These are phyloP conservation scores for Orius laevigatus DNA, from an alignment of 1,140 invertebrate genomes.

Conservation along the genomic window DNA sequence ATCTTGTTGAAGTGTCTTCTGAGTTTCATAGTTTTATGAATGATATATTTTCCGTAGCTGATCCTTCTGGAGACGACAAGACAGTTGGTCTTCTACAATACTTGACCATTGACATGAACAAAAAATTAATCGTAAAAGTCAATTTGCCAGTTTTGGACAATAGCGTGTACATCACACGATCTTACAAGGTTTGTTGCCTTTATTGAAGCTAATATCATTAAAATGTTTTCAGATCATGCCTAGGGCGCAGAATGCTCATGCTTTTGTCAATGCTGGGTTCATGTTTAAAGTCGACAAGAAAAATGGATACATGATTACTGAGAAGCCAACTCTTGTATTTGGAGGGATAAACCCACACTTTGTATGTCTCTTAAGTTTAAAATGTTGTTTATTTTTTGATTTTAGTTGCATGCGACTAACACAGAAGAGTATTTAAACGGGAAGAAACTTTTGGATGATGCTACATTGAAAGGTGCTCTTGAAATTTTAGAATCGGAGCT, in stretches of 20 bases:
- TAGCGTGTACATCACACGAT: conserved; percentile 31
- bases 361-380: conserved; percentile 4
- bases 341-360: neutral
- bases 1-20: conserved; percentile 37
- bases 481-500: conserved; percentile 39
- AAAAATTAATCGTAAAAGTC: conserved; percentile 43
- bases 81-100: conserved; percentile 35
- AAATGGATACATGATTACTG: conserved; percentile 22
- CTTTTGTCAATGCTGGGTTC: conserved; percentile 28
- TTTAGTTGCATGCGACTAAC: conserved; percentile 39
- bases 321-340: conserved; percentile 10
- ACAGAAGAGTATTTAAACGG: conserved; percentile 46
- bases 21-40: neutral
- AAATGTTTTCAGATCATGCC: conserved; percentile 1
- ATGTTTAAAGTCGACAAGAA: conserved; percentile 47
- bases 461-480: conserved; percentile 38
- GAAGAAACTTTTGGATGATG: conserved; percentile 33
- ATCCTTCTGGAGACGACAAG: conserved; percentile 13
- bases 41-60: conserved; percentile 37
- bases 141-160: conserved; percentile 33
- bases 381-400: conserved; percentile 17
- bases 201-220: neutral
- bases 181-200: conserved; percentile 32
- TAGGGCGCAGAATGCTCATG: conserved; percentile 19
- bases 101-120: conserved; percentile 38